phyloP scores from a whole-genome alignment of 2,888 invertebrate genomes.

The Pristionchus mayeri region DNA sequence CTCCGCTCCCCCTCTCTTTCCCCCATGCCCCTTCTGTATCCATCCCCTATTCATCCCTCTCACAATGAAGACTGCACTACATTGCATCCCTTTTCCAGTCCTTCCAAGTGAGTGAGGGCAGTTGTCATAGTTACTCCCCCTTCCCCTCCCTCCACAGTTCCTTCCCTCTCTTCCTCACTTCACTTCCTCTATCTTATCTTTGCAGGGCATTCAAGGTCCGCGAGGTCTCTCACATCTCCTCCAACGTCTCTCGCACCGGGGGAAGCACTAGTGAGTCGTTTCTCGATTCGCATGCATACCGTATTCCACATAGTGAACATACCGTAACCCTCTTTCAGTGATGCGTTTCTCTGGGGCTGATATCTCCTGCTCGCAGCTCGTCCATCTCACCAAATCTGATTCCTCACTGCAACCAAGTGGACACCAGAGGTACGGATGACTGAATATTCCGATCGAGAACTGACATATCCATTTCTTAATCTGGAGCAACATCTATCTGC shows the following conservation, averaged over 20 bases:
- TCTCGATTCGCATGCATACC: background rate
- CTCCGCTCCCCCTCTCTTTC: background rate
- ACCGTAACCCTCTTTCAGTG: slow-evolving; percentile 28
- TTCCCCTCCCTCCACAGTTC: background rate
- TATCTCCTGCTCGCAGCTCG: background rate
- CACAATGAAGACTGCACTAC: background rate
- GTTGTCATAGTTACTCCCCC: background rate
- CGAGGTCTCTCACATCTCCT: slow-evolving; percentile 22
- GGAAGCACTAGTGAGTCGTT: slow-evolving; percentile 3
- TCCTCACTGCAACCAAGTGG: background rate
- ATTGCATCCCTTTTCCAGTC: background rate
- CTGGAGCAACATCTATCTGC: too few relatives aligned
- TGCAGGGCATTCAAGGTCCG: slow-evolving; percentile 40
- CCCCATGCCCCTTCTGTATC: too few relatives aligned
- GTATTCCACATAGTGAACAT: background rate
- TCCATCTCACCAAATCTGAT: background rate
- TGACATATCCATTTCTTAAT: background rate
- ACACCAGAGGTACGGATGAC: slow-evolving; percentile 5
- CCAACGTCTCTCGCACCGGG: background rate
- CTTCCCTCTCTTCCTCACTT: background rate
- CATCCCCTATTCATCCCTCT: background rate
- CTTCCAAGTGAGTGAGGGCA: background rate
- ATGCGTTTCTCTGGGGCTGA: slow-evolving; percentile 44
- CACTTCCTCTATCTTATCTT: background rate
- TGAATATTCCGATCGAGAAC: background rate